phyloP scores from a whole-genome alignment of 2,113 vertebrate genomes.

The Mastomys coucha region DNA sequence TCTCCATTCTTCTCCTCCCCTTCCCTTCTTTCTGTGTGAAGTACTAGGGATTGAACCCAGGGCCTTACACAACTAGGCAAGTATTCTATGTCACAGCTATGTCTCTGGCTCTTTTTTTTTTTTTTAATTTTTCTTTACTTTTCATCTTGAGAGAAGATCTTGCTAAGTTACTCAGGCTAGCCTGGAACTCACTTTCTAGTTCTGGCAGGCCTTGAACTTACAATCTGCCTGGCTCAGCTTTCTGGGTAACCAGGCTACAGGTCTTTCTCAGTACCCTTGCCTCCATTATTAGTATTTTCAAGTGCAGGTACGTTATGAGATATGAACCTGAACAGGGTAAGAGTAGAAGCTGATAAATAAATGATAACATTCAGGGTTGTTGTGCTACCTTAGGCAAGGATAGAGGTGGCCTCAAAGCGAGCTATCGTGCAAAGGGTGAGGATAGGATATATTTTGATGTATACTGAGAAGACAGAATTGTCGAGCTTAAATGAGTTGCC shows the following conservation, averaged over 20 bases:
- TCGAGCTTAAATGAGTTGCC: background rate
- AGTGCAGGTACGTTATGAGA: background rate
- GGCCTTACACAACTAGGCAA: background rate
- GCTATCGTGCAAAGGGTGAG: background rate
- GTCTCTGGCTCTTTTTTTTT: too few relatives aligned
- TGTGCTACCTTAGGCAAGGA: background rate
- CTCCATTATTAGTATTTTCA: background rate
- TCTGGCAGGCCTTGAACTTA: background rate
- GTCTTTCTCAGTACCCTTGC: background rate
- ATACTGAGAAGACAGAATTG: background rate
- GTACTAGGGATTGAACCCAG: background rate
- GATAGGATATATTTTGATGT: background rate
- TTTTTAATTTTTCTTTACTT: background rate
- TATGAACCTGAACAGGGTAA: too few relatives aligned
- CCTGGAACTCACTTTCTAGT: background rate
- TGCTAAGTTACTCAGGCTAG: background rate
- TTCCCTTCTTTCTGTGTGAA: background rate
- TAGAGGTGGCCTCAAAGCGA: background rate
- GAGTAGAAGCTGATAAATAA: background rate
- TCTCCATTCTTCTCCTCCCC: background rate
- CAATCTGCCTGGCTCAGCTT: background rate
- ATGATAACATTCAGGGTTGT: background rate
- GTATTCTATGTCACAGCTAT: background rate
- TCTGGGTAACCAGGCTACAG: background rate
- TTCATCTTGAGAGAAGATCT: background rate